Evolutionary conservation across 1,140 invertebrate species (phyloP), one percentile per base, ranked within the genome.

Genomic region (Lerema accius): DNA sequence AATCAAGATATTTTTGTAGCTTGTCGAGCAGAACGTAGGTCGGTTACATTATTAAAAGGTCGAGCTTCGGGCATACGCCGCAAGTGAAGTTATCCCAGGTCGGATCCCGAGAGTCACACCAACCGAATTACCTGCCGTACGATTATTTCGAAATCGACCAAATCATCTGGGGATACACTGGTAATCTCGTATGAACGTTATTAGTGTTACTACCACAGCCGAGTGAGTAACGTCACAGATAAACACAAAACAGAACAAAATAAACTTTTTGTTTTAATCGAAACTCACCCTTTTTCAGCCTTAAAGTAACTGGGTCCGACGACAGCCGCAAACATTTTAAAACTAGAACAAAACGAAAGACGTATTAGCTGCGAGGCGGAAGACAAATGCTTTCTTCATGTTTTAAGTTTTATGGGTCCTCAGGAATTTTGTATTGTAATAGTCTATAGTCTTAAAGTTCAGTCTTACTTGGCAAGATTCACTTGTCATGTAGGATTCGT

Each of bases 311-410:
- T 76, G 96, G 95, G 92, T 97, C 96, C 84, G 95, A 93, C 49
- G 96, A 97, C 73, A 97, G 92, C 78, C 96, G 95, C 82, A 97
- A 93, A 92, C 96, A 97, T 95, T 97, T 97, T 91, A 97, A 93
- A 89, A 97, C 96, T 97, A 93, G 78, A 96, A 95, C 84, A 93
- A 92, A 66, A 64, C 11, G 85, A 62, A 70, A 70, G 40, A 46
- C 49, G 16, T 58, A 55, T 56, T 13, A 37, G 35, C 35, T 37
- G n/a, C 4, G 35, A 11, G 35, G 1, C 35, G 35, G 35, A 37
- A 37, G 35, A 37, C 35, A 37, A 37, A 37, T 37, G n/a, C 10
- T 11, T 37, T 11, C 35, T 37, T 37, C 35, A n/a, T n/a, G n/a
- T n/a, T n/a, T n/a, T n/a, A n/a, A n/a, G n/a, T n/a, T n/a, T n/a